These are phyloP conservation scores for Poeciliopsis occidentalis DNA, from an alignment of 2,113 vertebrate genomes.

Conservation along the genomic window DNA sequence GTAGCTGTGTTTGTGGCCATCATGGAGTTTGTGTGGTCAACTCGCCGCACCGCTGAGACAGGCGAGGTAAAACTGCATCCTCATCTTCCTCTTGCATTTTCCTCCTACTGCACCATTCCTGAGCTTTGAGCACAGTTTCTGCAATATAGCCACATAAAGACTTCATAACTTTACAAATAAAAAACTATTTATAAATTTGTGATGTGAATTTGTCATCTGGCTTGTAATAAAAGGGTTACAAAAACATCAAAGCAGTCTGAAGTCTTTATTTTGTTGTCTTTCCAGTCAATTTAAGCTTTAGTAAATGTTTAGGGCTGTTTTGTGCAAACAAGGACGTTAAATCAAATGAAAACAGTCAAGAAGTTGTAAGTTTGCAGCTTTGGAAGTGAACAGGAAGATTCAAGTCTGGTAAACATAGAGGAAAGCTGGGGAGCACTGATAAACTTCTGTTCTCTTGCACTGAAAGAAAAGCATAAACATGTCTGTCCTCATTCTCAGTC, in stretches of 20 bases:
- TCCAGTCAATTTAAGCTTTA: background rate
- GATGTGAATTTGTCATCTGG: background rate
- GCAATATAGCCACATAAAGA: background rate
- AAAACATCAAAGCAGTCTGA: background rate
- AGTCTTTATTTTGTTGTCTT: background rate
- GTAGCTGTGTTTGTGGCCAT: constrained; percentile 91
- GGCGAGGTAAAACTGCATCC: constrained; percentile 84
- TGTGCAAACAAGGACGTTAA: background rate
- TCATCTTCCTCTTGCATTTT: constrained; percentile 16
- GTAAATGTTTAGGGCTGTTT: background rate
- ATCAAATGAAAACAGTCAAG: background rate
- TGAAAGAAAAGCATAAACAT: background rate
- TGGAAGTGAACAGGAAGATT: background rate
- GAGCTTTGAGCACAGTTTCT: background rate
- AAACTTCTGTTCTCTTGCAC: background rate
- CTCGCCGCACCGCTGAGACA: constrained; percentile 84
- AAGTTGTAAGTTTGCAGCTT: background rate
- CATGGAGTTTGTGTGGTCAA: constrained; percentile 93
- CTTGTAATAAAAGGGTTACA: background rate
- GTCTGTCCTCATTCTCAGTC: background rate
- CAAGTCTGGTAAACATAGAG: background rate
- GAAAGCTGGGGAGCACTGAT: background rate
- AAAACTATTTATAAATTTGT: background rate
- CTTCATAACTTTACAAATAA: background rate
- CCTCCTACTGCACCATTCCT: constrained; percentile 26